Evolutionary conservation across 2,888 invertebrate species (phyloP), one percentile per base, ranked within the genome.

Genomic region (Orthosia gracilis): DNA sequence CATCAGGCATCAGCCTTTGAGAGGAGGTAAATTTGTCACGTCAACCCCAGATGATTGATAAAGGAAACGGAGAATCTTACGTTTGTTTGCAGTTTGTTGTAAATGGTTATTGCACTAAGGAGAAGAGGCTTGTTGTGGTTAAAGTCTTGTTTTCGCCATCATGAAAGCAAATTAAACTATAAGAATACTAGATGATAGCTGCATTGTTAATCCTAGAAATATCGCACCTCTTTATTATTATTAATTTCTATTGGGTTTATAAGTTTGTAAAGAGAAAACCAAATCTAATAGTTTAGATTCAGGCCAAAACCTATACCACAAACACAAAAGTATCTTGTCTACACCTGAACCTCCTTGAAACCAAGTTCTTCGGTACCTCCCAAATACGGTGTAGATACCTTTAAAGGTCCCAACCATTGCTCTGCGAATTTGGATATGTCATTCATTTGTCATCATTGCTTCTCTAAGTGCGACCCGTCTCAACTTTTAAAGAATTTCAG

Each of bases 31-130:
- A 86, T 86, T 85, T 83, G 88, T 89, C 89, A 90, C 84, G 90
- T 89, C 89, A 90, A 70, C 73, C 55, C 21, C 88, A 90, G 87
- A 90, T 90, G 89, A 91, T 91, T 91, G 90, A 91, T 91, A 90
- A 88, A 87, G 88, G 87, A 84, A 82, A 88, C 79, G 80, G 76
- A 76, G 82, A 84, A 84, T 83, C 81, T 84, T 88, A 89, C 78
- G 82, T 78, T 54, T 79, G 66, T 71, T 77, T 66, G 61, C 55
- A 70, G 65, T 67, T 72, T 57, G 63, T 66, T 59, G 49, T 58
- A 59, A 71, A 76, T 67, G 55, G 47, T 58, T 62, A 21, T 5
- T 66, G 66, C 21, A 66, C 18, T 54, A 40, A 21, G 40, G 15
- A 17, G 9, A 26, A 50, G 1, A 40, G 17, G 40, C 40, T 49